Evolutionary conservation across 2,797 vertebrate genomes (phyloP).

Genomic region (Dallia pectoralis): DNA sequence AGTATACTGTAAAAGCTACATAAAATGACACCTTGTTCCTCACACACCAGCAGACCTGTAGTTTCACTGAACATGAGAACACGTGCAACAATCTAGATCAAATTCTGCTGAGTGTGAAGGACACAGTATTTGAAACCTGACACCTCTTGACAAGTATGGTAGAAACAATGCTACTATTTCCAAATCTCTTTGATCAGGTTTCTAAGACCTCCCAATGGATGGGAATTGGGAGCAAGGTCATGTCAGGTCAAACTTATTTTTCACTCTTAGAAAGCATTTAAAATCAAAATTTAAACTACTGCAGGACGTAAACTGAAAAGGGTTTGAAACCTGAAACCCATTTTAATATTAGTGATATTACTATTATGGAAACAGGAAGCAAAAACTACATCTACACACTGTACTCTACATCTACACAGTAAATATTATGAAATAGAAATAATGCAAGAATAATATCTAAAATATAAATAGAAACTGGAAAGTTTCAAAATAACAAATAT

Average conservation of each 20-base stretch:
- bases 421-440: too few species aligned
- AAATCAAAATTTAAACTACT: conserved; percentile 4
- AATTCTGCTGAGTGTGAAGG: background rate
- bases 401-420: too few species aligned
- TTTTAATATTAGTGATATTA: conserved; percentile 35
- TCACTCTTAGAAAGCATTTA: conserved; percentile 17
- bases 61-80: background rate
- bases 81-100: conserved; percentile 1
- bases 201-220: conserved; percentile 30
- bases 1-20: background rate
- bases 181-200: conserved; percentile 20
- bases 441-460: too few species aligned
- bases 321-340: conserved; percentile 38
- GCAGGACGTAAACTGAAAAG: conserved; percentile 11
- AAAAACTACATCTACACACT: too few species aligned
- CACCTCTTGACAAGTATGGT: conserved; percentile 8
- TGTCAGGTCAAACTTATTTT: conserved; percentile 28
- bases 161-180: background rate
- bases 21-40: background rate
- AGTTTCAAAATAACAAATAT: too few species aligned
- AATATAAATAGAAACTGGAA: too few species aligned
- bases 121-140: conserved; percentile 19
- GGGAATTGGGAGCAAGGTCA: conserved; percentile 29
- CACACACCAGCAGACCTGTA: background rate
- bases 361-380: conserved; percentile 52